Conservation (phyloP, 1,140 invertebrate genomes). For the Cotesia chilonis region DNA sequence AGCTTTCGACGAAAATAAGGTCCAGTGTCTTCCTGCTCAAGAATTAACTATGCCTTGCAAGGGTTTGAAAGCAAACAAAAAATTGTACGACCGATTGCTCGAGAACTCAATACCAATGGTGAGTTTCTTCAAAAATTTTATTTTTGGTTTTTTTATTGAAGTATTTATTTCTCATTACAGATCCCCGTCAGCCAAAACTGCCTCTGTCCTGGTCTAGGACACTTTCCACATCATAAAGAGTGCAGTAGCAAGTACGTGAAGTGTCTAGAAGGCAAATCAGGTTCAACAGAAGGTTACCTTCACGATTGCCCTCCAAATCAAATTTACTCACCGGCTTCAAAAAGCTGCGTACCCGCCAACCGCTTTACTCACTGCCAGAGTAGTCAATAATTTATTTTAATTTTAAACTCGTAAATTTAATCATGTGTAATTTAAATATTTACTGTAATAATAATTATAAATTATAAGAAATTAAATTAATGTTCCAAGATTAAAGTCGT, state of each 20-base stretch:
- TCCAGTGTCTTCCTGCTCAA: slow-evolving; percentile 70
- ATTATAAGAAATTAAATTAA: background rate
- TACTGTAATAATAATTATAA: background rate
- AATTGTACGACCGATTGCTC: slow-evolving; percentile 37
- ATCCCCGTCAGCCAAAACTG: slow-evolving; percentile 60
- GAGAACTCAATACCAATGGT: slow-evolving; percentile 15
- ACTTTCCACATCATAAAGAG: slow-evolving; percentile 65
- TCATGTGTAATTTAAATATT: background rate
- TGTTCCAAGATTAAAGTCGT: background rate
- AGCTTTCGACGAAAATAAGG: slow-evolving; percentile 72
- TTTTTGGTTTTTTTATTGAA: background rate
- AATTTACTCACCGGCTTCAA: slow-evolving; percentile 74
- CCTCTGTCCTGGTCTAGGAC: slow-evolving; percentile 72
- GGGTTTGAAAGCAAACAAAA: slow-evolving; percentile 62
- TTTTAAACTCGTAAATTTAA: background rate
- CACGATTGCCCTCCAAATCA: slow-evolving; percentile 75
- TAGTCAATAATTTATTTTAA: background rate
- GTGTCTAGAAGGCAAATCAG: slow-evolving; percentile 65
- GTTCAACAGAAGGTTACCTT: slow-evolving; percentile 70
- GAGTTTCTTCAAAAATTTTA: too few relatives aligned
- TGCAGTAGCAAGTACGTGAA: slow-evolving; percentile 76
- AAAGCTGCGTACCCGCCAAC: slow-evolving; percentile 69
- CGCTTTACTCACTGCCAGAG: background rate
- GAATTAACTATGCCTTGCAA: slow-evolving; percentile 67
- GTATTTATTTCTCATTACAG: slow-evolving; percentile 60